phyloP scores from a whole-genome alignment of 2,113 vertebrate species.

The Tapirus terrestris region DNA sequence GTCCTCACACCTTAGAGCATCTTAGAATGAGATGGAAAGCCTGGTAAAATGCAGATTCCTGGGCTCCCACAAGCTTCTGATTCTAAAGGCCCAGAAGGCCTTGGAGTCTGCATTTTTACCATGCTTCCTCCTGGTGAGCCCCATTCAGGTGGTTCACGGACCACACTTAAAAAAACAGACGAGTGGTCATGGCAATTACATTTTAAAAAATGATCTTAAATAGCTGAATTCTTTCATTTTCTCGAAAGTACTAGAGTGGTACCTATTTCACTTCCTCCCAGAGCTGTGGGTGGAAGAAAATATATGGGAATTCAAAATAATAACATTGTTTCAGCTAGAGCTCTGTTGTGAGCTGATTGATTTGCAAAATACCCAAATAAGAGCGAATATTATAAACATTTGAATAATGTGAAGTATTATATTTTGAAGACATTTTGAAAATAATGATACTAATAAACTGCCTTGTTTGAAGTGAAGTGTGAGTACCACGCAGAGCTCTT shows the following conservation, averaged over 20 bases:
- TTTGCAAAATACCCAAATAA: neutral
- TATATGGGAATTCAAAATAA: neutral
- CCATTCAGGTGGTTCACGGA: rapidly evolving
- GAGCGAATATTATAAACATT: neutral
- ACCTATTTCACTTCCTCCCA: too few relatives aligned
- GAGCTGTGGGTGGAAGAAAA: neutral
- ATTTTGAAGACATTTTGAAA: neutral
- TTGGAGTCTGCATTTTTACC: neutral
- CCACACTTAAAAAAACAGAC: neutral
- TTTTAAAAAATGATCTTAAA: neutral
- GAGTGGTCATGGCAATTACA: rapidly evolving
- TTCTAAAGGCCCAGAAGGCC: neutral
- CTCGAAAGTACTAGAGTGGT: neutral
- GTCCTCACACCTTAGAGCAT: rapidly evolving
- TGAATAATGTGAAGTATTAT: neutral
- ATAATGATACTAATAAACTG: neutral
- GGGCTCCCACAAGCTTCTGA: rapidly evolving
- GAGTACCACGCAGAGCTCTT: neutral
- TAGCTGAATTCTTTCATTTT: neutral
- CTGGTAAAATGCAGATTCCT: neutral
- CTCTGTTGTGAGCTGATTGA: too few relatives aligned
- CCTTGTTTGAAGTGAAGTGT: neutral
- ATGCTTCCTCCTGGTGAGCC: neutral
- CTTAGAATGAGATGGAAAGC: neutral
- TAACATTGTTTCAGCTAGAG: neutral